These are phyloP conservation scores for Rynchops niger DNA, from an alignment of 2,113 vertebrate species.

Conservation along the genomic window DNA sequence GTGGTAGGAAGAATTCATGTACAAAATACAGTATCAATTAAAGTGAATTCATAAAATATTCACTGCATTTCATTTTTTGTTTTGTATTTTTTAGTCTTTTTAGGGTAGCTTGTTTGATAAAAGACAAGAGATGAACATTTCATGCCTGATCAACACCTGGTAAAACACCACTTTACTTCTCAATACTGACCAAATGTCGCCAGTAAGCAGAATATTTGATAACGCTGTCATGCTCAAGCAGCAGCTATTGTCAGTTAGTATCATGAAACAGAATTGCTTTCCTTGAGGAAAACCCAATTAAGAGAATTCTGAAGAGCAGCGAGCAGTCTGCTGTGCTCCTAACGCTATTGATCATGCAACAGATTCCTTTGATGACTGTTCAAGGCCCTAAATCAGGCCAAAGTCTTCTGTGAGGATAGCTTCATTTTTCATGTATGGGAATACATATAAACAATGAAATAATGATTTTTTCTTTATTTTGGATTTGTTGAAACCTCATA, in stretches of 20 bases:
- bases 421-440: background rate
- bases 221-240: background rate
- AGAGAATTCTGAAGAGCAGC: background rate
- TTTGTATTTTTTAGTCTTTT: background rate
- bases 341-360: background rate
- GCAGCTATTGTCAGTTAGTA: background rate
- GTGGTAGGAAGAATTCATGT: background rate
- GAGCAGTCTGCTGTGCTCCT: background rate
- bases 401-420: background rate
- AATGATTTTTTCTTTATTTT: background rate
- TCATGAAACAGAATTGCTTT: background rate
- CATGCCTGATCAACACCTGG: background rate
- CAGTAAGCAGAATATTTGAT: background rate
- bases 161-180: background rate
- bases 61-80: background rate
- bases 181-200: background rate
- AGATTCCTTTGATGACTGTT: background rate
- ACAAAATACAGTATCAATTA: background rate
- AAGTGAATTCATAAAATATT: background rate
- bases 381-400: background rate
- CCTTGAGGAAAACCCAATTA: conserved; percentile 4
- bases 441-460: background rate
- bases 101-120: background rate
- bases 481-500: background rate
- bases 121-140: background rate